phyloP scores from a whole-genome alignment of 2,113 vertebrate genomes.

The Anhinga anhinga region DNA sequence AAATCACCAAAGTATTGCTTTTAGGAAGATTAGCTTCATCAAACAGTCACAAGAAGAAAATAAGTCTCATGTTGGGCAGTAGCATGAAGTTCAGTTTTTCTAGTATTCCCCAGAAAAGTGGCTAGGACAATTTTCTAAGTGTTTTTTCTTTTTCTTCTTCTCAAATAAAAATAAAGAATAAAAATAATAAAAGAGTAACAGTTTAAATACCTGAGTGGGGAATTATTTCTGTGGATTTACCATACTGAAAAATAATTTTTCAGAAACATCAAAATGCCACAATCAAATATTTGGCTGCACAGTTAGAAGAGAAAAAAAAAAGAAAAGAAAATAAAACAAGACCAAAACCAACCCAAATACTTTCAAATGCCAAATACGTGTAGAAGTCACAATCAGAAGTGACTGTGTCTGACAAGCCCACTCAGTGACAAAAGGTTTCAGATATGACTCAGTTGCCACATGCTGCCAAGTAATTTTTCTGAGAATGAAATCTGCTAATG shows the following conservation, averaged over 20 bases:
- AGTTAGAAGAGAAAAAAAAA: not conserved
- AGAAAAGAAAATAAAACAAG: no score
- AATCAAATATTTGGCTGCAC: not conserved
- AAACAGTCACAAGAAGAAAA: not conserved
- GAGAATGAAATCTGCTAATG: not conserved
- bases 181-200: not conserved
- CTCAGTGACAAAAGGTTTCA: not conserved
- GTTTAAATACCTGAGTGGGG: not conserved
- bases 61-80: not conserved
- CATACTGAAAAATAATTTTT: not conserved
- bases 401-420: not conserved
- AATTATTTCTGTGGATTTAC: not conserved
- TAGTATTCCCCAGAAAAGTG: not conserved
- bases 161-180: conserved; percentile 37
- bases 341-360: not conserved
- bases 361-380: not conserved
- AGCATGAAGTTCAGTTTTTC: not conserved
- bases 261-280: not conserved
- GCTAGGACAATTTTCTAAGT: conserved; percentile 14
- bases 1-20: not conserved
- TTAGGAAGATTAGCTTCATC: not conserved
- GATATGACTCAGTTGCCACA: not conserved
- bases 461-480: not conserved
- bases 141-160: not conserved
- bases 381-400: not conserved